These are phyloP conservation scores for Cordilura impudica DNA, from an alignment of 2,888 invertebrate genomes.

Conservation along the genomic window DNA sequence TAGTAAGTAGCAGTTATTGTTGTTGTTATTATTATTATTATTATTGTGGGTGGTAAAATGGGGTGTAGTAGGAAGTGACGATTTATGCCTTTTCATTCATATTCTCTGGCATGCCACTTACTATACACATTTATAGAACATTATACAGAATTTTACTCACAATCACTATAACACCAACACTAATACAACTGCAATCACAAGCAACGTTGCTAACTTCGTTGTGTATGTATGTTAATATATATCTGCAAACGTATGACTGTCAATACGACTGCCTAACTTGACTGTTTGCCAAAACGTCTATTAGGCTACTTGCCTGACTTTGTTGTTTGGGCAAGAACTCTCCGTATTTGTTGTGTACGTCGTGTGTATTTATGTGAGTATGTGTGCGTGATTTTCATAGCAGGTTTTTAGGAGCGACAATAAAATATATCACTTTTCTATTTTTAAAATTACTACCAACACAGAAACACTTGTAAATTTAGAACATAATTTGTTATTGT, in stretches of 20 bases:
- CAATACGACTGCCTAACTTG: conserved; percentile 32
- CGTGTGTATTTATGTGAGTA: neutral
- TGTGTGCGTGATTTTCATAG: conserved; percentile 44
- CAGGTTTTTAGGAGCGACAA: conserved; percentile 62
- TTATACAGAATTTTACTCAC: conserved; percentile 28
- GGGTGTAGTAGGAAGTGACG: conserved; percentile 42
- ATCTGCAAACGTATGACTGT: conserved; percentile 20
- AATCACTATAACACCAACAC: conserved; percentile 27
- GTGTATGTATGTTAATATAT: conserved; percentile 1
- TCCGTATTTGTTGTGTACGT: neutral
- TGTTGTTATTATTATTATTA: neutral
- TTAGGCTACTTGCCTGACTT: conserved; percentile 36
- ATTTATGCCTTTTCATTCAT: conserved; percentile 74
- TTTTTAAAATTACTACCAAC: conserved; percentile 44
- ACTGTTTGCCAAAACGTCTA: conserved; percentile 50
- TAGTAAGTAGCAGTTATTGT: conserved; percentile 1
- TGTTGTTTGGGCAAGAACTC: neutral
- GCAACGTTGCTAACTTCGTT: conserved; percentile 10
- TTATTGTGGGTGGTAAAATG: conserved; percentile 17
- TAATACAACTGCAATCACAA: neutral
- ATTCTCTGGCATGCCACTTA: conserved; percentile 56
- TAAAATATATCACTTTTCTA: conserved; percentile 54
- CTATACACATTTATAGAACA: conserved; percentile 12
- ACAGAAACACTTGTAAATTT: conserved; percentile 28
- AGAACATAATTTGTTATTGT: conserved; percentile 21